Conservation (phyloP, 2,113 vertebrate genomes). For the Azemiops feae region DNA sequence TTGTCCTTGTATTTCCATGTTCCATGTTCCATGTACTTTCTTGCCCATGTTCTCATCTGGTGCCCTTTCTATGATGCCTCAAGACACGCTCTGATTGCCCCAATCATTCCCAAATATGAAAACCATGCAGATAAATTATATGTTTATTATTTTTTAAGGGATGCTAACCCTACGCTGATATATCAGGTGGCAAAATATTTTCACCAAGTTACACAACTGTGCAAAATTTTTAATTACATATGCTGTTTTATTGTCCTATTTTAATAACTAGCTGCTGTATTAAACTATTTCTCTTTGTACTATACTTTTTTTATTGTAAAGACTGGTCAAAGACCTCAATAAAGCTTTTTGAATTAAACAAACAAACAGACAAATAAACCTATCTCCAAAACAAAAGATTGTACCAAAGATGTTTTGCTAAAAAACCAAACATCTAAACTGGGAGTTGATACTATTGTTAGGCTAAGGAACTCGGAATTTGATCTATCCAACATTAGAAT, state of each 20-base stretch:
- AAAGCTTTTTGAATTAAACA: neutral
- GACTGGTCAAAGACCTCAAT: neutral
- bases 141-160: neutral
- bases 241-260: neutral
- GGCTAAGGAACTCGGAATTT: neutral
- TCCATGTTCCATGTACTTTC: too few species aligned
- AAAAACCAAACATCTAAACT: neutral
- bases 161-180: neutral
- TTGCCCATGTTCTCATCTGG: neutral
- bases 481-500: neutral
- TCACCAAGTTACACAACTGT: neutral
- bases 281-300: neutral
- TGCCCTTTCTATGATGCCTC: neutral
- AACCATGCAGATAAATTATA: neutral
- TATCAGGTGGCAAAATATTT: neutral
- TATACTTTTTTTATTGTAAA: neutral
- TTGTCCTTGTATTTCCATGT: too few species aligned
- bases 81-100: neutral
- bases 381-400: neutral
- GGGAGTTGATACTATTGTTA: fast-evolving
- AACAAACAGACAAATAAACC: neutral
- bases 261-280: neutral
- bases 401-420: neutral
- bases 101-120: neutral
- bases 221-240: neutral